These are phyloP conservation scores for Zhengitettix transpicula DNA, from an alignment of 2,888 invertebrate species.

Conservation along the genomic window DNA sequence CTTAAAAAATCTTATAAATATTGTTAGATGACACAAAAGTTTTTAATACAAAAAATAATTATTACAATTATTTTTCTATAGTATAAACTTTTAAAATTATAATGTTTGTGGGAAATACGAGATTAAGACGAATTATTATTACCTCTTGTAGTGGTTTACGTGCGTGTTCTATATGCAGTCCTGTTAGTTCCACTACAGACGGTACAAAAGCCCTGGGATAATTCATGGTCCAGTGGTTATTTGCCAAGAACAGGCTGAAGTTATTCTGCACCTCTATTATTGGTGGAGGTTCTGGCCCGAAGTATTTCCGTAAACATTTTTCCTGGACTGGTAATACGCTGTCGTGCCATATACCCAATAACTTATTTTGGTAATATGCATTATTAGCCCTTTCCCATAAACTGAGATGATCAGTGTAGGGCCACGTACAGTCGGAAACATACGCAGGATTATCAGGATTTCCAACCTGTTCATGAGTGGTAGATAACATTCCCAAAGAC, in stretches of 20 bases:
- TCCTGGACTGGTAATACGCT: neutral
- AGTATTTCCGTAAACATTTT: neutral
- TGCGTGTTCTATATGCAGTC: neutral
- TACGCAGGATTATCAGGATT: constrained; percentile 21
- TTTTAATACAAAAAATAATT: too few species aligned
- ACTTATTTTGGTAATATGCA: neutral
- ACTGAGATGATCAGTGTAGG: constrained; percentile 14
- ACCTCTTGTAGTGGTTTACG: neutral
- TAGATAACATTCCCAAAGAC: constrained; percentile 19
- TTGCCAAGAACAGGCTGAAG: constrained; percentile 10
- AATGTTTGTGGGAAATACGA: too few species aligned
- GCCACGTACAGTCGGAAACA: constrained; percentile 19
- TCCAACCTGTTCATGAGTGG: constrained; percentile 18
- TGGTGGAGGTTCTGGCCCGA: neutral
- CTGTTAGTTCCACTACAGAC: neutral
- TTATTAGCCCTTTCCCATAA: constrained; percentile 17
- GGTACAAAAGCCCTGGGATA: neutral
- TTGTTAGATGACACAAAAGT: too few species aligned
- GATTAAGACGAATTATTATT: neutral
- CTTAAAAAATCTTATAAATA: too few species aligned
- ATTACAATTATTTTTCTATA: too few species aligned
- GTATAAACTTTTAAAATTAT: too few species aligned
- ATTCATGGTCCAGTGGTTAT: constrained; percentile 4
- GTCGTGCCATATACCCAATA: neutral
- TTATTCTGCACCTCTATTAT: constrained; percentile 6